Conservation (phyloP, 2,888 invertebrate species). For the Crocallis elinguaria region DNA sequence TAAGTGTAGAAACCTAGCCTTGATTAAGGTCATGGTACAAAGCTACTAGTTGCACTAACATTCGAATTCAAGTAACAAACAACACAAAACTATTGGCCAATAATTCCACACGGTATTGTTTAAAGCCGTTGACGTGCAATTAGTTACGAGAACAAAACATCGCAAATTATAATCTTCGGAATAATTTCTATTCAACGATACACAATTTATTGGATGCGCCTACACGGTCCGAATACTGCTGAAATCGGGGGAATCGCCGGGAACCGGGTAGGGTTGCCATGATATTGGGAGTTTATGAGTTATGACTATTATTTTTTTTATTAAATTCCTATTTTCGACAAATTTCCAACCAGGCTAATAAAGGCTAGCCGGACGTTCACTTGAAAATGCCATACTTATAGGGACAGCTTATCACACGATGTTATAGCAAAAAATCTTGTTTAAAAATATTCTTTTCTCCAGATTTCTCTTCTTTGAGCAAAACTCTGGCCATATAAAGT, state of each 20-base stretch:
- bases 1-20: too few relatives aligned
- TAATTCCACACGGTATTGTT: slow-evolving; percentile 10
- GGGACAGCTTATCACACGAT: too few relatives aligned
- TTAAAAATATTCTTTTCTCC: too few relatives aligned
- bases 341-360: too few relatives aligned
- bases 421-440: too few relatives aligned
- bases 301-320: background rate
- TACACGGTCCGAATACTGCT: slow-evolving; percentile 11
- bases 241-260: background rate
- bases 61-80: background rate
- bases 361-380: too few relatives aligned
- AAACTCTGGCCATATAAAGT: too few relatives aligned
- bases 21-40: too few relatives aligned
- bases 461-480: too few relatives aligned
- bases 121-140: slow-evolving; percentile 27
- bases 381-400: too few relatives aligned
- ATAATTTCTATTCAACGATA: slow-evolving; percentile 36
- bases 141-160: slow-evolving; percentile 33
- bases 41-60: too few relatives aligned
- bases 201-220: slow-evolving; percentile 29
- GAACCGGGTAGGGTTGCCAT: background rate
- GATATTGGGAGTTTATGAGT: background rate
- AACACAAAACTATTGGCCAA: slow-evolving; percentile 4
- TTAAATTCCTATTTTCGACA: too few relatives aligned
- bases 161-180: slow-evolving; percentile 37